These are phyloP conservation scores for Epicampocera succincta DNA, from an alignment of 2,888 invertebrate species.

Conservation along the genomic window DNA sequence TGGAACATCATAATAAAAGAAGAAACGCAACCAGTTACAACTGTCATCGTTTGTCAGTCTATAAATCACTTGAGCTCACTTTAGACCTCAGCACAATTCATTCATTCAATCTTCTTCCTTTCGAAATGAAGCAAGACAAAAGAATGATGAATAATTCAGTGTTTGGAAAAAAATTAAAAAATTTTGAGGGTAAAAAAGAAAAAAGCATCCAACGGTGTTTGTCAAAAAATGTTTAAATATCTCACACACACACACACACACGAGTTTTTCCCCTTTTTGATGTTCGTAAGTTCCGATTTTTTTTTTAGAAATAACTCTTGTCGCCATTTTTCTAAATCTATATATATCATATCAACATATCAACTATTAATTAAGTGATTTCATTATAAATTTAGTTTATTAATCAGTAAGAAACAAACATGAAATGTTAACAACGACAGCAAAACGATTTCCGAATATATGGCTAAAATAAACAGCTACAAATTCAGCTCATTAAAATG, in stretches of 20 bases:
- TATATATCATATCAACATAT: no score
- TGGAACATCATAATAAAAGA: conserved; percentile 13
- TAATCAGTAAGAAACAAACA: no score
- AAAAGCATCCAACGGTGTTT: conserved; percentile 28
- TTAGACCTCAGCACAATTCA: conserved; percentile 57
- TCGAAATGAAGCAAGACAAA: conserved; percentile 26
- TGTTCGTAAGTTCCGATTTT: not conserved
- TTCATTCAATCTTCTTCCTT: conserved; percentile 59
- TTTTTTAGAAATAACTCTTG: not conserved
- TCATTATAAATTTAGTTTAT: no score
- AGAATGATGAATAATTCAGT: conserved; percentile 67
- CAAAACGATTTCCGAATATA: not conserved
- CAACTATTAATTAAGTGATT: no score
- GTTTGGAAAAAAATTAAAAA: conserved; percentile 23
- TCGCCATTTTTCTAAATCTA: not conserved
- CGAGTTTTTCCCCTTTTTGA: conserved; percentile 6
- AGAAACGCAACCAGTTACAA: conserved; percentile 72
- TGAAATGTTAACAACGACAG: not conserved
- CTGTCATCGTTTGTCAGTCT: conserved; percentile 81
- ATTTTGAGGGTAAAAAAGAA: not conserved
- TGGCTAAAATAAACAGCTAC: no score
- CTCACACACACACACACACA: conserved; percentile 39
- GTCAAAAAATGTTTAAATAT: conserved; percentile 55
- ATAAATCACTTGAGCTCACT: conserved; percentile 73
- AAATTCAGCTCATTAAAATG: no score